phyloP scores from a whole-genome alignment of 2,113 vertebrate genomes.

The Elephas maximus region DNA sequence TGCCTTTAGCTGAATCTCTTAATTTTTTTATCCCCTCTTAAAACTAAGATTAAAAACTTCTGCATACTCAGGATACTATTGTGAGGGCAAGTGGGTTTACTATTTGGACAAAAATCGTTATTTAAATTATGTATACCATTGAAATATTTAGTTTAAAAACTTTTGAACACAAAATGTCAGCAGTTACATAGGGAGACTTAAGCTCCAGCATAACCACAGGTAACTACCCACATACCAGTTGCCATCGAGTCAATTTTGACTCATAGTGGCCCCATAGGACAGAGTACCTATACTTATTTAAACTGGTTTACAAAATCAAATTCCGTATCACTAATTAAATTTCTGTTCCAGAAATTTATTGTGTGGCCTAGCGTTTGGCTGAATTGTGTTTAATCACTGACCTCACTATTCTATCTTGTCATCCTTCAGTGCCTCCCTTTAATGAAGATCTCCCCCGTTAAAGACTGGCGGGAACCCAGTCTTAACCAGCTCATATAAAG shows the following conservation, averaged over 20 bases:
- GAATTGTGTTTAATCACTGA: background rate
- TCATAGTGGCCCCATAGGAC: too few relatives aligned
- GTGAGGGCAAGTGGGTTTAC: background rate
- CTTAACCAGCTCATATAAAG: background rate
- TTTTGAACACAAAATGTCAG: background rate
- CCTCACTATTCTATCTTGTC: background rate
- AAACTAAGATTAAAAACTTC: constrained; percentile 39
- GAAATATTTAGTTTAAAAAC: background rate
- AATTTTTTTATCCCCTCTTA: constrained; percentile 5
- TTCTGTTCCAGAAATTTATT: background rate
- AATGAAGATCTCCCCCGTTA: background rate
- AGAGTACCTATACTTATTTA: background rate
- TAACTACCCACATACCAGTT: background rate
- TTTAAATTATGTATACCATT: background rate
- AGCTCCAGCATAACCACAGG: background rate
- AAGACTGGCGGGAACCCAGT: background rate
- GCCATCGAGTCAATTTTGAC: too few relatives aligned
- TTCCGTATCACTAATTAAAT: background rate
- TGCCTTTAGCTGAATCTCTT: constrained; percentile 19
- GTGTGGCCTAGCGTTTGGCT: background rate
- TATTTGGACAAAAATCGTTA: background rate
- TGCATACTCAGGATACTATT: background rate
- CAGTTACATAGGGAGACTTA: background rate
- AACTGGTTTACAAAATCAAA: background rate
- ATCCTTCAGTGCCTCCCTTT: background rate